Evolutionary conservation across 1,140 invertebrate species (phyloP).

Genomic region (Plutomurus gul): DNA sequence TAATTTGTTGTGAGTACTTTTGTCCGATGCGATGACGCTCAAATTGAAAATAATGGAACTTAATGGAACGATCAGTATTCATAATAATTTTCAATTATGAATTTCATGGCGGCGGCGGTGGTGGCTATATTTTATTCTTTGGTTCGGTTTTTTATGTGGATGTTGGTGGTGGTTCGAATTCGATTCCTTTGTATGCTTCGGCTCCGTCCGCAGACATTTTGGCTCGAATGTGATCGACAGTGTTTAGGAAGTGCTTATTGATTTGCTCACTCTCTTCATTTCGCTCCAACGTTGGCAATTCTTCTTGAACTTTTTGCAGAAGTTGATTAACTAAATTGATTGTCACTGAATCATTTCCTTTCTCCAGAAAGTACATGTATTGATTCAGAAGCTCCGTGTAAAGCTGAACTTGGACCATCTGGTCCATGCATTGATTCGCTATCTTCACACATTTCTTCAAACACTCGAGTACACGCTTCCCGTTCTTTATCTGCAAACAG

Average conservation of each 20-base stretch:
- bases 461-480: slow-evolving; percentile 89
- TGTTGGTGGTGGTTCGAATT: slow-evolving; percentile 16
- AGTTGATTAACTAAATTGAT: slow-evolving; percentile 81
- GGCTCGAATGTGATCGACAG: slow-evolving; percentile 73
- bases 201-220: slow-evolving; percentile 66
- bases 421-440: slow-evolving; percentile 96
- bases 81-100: too few relatives aligned
- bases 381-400: slow-evolving; percentile 93
- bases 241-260: slow-evolving; percentile 90
- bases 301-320: slow-evolving; percentile 88
- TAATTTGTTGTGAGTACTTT: too few relatives aligned
- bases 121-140: too few relatives aligned
- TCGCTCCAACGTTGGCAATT: slow-evolving; percentile 87
- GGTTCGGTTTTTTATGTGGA: too few relatives aligned
- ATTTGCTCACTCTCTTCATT: slow-evolving; percentile 96
- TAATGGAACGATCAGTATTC: too few relatives aligned
- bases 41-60: too few relatives aligned
- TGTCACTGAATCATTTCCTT: slow-evolving; percentile 82
- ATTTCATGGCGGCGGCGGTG: too few relatives aligned
- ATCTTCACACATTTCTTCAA: slow-evolving; percentile 94
- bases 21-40: too few relatives aligned
- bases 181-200: slow-evolving; percentile 57
- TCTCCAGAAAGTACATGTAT: slow-evolving; percentile 92
- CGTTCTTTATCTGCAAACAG: slow-evolving; percentile 77
- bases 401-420: slow-evolving; percentile 92